Percentiles rank a stretch among this genome's conserved stretches.
Conservation (phyloP, 2,113 vertebrate genomes). For the Amazona vittata region DNA sequence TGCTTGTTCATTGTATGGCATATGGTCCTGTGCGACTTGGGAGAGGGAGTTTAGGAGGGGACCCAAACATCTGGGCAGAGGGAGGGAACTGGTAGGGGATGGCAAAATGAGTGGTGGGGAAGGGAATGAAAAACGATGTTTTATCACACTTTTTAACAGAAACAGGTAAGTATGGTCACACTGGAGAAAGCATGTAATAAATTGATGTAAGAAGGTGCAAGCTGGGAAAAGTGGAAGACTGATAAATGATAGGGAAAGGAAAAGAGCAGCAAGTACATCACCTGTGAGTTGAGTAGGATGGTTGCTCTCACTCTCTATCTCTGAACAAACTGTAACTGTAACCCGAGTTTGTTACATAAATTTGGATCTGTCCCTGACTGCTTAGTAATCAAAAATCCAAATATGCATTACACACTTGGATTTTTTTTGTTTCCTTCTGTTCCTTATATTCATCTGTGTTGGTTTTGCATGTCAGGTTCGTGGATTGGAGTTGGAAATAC, state of each 20-base stretch:
- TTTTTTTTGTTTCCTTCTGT: not conserved
- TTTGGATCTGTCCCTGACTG: not conserved
- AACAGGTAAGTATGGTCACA: not conserved
- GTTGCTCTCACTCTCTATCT: not conserved
- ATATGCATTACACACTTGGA: not conserved
- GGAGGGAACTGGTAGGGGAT: not conserved
- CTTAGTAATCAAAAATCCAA: not conserved
- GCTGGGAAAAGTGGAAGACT: not conserved
- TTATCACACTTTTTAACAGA: not conserved
- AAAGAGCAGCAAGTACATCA: not conserved
- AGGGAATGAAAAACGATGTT: not conserved
- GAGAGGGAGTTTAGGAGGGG: not conserved
- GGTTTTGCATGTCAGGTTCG: not conserved
- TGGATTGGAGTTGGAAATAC: conserved; percentile 9
- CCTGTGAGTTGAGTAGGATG: not conserved
- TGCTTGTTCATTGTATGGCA: rapidly evolving
- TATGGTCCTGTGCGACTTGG: not conserved
- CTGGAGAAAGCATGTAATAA: not conserved
- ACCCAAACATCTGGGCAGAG: not conserved
- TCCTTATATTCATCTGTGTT: not conserved
- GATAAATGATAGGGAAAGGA: not conserved
- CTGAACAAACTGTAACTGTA: not conserved
- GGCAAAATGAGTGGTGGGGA: not conserved
- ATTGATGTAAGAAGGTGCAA: not conserved
- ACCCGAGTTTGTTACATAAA: not conserved